Base-by-base conservation (phyloP, 2,888 invertebrate genomes). In the Dryomyza anilis region DNA sequence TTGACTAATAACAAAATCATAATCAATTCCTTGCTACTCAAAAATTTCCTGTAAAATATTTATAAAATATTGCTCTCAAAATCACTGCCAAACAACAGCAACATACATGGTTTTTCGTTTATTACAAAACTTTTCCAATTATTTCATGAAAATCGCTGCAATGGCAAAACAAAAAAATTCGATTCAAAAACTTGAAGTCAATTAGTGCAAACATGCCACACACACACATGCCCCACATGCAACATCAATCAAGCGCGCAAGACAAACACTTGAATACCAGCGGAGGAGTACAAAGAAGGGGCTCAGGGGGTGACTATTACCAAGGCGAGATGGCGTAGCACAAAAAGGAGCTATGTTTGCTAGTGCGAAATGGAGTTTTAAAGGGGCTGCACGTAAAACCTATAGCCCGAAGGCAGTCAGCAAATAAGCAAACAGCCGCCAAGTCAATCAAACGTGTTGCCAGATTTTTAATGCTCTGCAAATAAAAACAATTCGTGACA, bases 91-190 rank as follows among this genome's bases (percentile, higher is more conserved):
- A n/a, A 36, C 6, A 16, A 23, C 23, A 56, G 25, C 12, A 60
- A 23, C 14, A 25, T n/a, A n/a, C n/a, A n/a, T n/a, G n/a, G n/a
- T n/a, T n/a, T n/a, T n/a, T n/a, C 53, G 30, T 57, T 64, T 70
- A 67, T 67, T 67, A 64, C 65, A 66, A 70, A 69, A 70, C 59
- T 70, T 70, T 70, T 70, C 65, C 70, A 69, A 70, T 70, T 70
- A 69, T 69, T 69, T 70, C 65, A 58, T 53, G 63, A 64, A 67
- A 56, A 63, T 56, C 30, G n/a, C 43, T 25, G 46, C 33, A 56
- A 56, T 56, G 55, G 33, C 56, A 46, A n/a, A n/a, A n/a, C n/a
- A n/a, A 50, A 48, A 60, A 63, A 43, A 53, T 19, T 23, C 16
- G 39, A 12, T 12, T n/a, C n/a, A n/a, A n/a, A 53, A 43, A 52